Base-by-base conservation (phyloP, 2,888 invertebrate species). In the Tineola bisselliella region DNA sequence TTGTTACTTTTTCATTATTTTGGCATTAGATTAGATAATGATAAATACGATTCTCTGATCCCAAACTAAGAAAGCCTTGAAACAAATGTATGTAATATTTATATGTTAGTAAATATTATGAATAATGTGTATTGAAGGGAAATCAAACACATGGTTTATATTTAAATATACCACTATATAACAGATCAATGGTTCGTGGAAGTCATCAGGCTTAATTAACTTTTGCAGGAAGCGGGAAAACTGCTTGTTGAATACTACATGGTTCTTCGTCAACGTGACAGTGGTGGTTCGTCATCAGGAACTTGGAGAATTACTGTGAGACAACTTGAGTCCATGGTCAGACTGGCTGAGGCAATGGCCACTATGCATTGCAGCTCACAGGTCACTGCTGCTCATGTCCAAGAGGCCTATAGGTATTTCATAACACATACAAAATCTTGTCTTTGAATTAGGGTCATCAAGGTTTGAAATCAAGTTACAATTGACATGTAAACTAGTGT, bases 281-380 rank as follows among this genome's bases (percentile, higher is more conserved):
- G 92, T 2, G 89, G 89, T 10, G 25, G 88, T 89, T 0, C 89
- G 0, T 92, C 90, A 74, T 93, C 91, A 60, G 70, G 81, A 1
- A 92, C 97, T 0, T 99, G 98, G 97, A 89, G 98, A 61, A 97
- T 99, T 67, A 99, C 99, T 0, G 99, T 99, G 17, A 89, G 99
- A 0, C 99, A 99, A 74, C 81, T 98, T 63, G 97, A 98, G 79
- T 95, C 95, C 69, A 93, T 99, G 91, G 92, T 99, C 70, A 93
- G 99, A 11, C 89, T 99, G 19, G 94, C 98, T 0, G 99, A 99
- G 87, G 98, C 94, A 25, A 93, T 98, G 90, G 98, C 99, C 60
- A 93, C 97, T 79, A 91, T 99, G 89, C 95, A 98, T 81, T 99
- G 98, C 79, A 92, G 92, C 66, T 96, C 97, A 61, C 93, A 94